These are phyloP conservation scores for Hydrolagus affinis DNA, from an alignment of 2,113 vertebrate genomes.

Conservation along the genomic window DNA sequence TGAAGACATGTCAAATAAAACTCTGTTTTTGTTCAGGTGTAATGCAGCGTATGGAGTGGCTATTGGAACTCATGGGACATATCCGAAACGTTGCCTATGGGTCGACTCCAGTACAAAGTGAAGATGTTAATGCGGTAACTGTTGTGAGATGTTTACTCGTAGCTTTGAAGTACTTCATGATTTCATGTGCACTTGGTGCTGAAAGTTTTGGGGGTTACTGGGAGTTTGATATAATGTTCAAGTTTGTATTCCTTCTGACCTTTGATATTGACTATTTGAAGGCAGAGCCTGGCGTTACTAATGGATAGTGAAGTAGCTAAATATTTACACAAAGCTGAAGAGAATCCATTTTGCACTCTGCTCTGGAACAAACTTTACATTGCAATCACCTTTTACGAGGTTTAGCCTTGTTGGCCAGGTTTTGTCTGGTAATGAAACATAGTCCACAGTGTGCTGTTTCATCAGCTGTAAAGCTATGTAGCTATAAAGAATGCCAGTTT, in stretches of 20 bases:
- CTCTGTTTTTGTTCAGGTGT: slow-evolving; percentile 58
- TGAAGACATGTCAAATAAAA: neutral
- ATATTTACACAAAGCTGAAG: neutral
- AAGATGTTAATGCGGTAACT: slow-evolving; percentile 59
- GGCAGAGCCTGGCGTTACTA: too few species aligned
- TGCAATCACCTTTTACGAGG: too few species aligned
- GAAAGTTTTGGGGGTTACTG: too few species aligned
- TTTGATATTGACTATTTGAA: neutral
- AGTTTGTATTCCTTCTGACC: neutral
- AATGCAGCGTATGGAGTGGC: slow-evolving; percentile 78
- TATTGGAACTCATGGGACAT: slow-evolving; percentile 83
- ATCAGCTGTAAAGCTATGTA: too few species aligned
- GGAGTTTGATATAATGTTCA: neutral
- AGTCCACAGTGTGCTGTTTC: too few species aligned
- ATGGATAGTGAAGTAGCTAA: neutral
- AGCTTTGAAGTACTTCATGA: neutral
- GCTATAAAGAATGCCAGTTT: too few species aligned
- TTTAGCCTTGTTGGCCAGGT: too few species aligned
- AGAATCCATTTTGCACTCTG: neutral
- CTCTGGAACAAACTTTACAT: neutral
- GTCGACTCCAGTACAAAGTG: slow-evolving; percentile 45
- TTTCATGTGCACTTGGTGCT: neutral
- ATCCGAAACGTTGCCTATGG: slow-evolving; percentile 67
- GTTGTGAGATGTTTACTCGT: neutral
- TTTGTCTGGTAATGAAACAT: too few species aligned